Conservation (phyloP, 2,888 invertebrate genomes). For the Polia nebulosa region DNA sequence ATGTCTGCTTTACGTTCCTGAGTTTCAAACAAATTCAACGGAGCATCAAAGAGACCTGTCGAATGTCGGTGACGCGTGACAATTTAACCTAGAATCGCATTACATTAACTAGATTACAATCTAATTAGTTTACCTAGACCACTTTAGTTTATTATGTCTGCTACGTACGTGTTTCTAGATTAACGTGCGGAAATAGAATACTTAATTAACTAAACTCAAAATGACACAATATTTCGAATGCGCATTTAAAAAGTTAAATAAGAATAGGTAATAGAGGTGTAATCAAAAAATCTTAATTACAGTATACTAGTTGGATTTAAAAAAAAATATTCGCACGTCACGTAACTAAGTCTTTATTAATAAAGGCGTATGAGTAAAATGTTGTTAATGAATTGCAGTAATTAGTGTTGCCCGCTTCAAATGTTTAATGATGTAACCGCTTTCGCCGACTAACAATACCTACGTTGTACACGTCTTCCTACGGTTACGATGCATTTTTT, state of each 20-base stretch:
- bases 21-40: constrained; percentile 33
- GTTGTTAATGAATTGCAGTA: constrained; percentile 68
- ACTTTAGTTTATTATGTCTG: background rate
- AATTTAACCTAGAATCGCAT: constrained; percentile 7
- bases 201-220: constrained; percentile 4
- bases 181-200: constrained; percentile 31
- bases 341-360: constrained; percentile 60
- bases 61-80: constrained; percentile 29
- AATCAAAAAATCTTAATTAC: constrained; percentile 62
- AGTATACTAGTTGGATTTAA: constrained; percentile 40
- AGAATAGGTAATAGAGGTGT: constrained; percentile 52
- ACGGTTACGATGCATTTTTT: constrained; percentile 60
- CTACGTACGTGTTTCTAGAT: constrained; percentile 1
- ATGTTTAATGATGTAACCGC: constrained; percentile 63
- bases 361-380: constrained; percentile 57
- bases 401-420: constrained; percentile 65
- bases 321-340: constrained; percentile 61
- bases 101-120: constrained; percentile 24
- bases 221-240: constrained; percentile 34
- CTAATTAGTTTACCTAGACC: constrained; percentile 21
- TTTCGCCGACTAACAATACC: constrained; percentile 66
- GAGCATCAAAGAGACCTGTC: constrained; percentile 53
- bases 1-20: background rate
- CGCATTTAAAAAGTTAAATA: constrained; percentile 37
- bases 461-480: constrained; percentile 45